phyloP scores from a whole-genome alignment of 2,888 invertebrate species.

The Ptycholaimellus sp. region DNA sequence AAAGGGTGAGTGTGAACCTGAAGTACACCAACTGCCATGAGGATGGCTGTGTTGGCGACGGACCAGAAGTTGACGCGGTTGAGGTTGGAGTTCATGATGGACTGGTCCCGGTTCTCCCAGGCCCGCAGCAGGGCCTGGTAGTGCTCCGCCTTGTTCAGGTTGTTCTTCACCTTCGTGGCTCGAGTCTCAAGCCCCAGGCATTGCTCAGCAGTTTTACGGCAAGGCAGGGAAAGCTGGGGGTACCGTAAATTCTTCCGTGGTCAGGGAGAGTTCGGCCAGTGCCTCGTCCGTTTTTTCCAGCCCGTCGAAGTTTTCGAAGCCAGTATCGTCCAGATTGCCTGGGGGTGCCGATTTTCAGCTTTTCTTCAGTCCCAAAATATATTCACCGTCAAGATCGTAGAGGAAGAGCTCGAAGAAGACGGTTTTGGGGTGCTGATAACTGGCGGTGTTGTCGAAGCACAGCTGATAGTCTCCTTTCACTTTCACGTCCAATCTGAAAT shows the following conservation, averaged over 20 bases:
- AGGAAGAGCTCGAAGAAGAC: constrained; percentile 20
- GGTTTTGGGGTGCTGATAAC: constrained; percentile 53
- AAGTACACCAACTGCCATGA: constrained; percentile 46
- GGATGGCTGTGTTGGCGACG: constrained; percentile 43
- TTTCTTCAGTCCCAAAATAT: too few species aligned
- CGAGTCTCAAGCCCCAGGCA: too few species aligned
- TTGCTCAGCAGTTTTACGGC: too few species aligned
- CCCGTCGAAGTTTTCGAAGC: constrained; percentile 9
- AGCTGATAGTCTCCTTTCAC: constrained; percentile 49
- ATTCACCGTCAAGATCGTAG: constrained; percentile 17
- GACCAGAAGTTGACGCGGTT: constrained; percentile 58
- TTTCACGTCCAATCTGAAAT: constrained; percentile 14
- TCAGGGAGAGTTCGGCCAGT: too few species aligned
- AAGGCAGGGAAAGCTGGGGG: too few species aligned
- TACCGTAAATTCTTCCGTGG: too few species aligned
- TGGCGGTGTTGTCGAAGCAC: constrained; percentile 65
- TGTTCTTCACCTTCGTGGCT: too few species aligned
- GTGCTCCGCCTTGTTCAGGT: too few species aligned
- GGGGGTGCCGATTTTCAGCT: too few species aligned
- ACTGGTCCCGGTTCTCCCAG: constrained; percentile 53
- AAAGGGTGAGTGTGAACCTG: constrained; percentile 26
- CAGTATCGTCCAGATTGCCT: constrained; percentile 17
- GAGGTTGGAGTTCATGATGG: constrained; percentile 53
- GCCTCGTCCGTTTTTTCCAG: too few species aligned
- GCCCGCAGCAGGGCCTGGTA: constrained; percentile 36